Conservation (phyloP, 2,888 invertebrate genomes). For the Synanthedon myopaeformis region DNA sequence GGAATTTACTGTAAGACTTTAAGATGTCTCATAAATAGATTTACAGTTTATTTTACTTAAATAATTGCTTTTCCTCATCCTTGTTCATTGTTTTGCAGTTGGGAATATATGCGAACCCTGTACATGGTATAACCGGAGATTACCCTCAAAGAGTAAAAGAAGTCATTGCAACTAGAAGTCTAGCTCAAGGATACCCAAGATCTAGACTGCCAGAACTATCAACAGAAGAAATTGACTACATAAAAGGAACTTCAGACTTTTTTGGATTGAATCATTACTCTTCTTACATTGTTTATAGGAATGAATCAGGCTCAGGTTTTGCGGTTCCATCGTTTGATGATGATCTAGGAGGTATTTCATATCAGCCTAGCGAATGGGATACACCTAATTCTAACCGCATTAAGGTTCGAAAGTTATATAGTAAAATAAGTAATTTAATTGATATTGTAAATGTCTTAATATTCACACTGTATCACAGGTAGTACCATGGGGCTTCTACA, state of each 20-base stretch:
- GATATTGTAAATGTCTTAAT: not conserved
- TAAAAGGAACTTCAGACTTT: slow-evolving; percentile 74
- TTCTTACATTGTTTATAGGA: slow-evolving; percentile 9
- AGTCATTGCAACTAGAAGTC: slow-evolving; percentile 65
- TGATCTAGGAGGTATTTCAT: slow-evolving; percentile 15
- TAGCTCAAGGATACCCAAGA: slow-evolving; percentile 61
- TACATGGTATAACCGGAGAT: slow-evolving; percentile 49
- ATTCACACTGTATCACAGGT: slow-evolving; percentile 18
- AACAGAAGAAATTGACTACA: slow-evolving; percentile 67
- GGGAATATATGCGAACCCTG: slow-evolving; percentile 72
- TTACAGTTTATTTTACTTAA: no score
- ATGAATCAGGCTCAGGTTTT: slow-evolving; percentile 18
- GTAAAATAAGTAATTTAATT: not conserved
- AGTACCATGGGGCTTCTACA: slow-evolving; percentile 68
- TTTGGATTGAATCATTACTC: slow-evolving; percentile 72
- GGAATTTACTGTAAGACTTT: slow-evolving; percentile 48
- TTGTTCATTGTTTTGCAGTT: slow-evolving; percentile 31
- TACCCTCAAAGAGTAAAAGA: slow-evolving; percentile 72
- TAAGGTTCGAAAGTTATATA: slow-evolving; percentile 1
- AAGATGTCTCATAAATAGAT: no score
- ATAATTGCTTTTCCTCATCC: not conserved
- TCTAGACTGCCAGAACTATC: slow-evolving; percentile 73
- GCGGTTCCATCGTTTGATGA: slow-evolving; percentile 21
- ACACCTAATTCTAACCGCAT: slow-evolving; percentile 9
- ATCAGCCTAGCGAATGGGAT: slow-evolving; percentile 13